Evolutionary conservation across 2,113 vertebrate genomes (phyloP), one percentile per base, ranked within the genome.

Genomic region (Mirza zaza): DNA sequence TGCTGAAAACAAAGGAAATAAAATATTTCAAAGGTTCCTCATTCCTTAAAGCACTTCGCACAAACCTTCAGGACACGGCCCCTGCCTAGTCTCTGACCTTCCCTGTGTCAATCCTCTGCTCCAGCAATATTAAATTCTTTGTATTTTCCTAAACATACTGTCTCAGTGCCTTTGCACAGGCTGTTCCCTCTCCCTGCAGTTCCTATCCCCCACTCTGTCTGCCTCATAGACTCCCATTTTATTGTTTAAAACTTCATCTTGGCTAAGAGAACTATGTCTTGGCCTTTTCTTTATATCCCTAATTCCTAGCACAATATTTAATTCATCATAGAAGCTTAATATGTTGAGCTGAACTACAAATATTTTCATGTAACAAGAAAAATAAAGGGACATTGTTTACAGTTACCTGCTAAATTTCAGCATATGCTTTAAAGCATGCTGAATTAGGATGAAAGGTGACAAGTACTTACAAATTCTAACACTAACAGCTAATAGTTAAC

Each of bases 1-100:
- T 61, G 59, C 59, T 61, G 59, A 23, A 61, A 61, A 61, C 59
- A 27, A 61, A 61, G 27, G 59, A 25, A 61, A 61, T 27, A 71
- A 75, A 80, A 87, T 1, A 13, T 18, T 59, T 45, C 6, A 7
- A 48, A 52, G 36, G 34, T 36, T 45, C 39, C 57, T 50, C 36
- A 20, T 11, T 48, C 36, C 71, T 84, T 20, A 39, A 1, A n/a
- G 57, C 59, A 45, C 21, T 50, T 59, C n/a, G 32, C 9, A 14
- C 0, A 3, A 29, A 67, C 5, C 55, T 65, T 21, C 0, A 4
- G 3, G 15, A 5, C 13, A 32, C 0, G 1, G 76, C 12, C 45
- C 34, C 39, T 50, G 61, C 68, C 55, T 8, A 14, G 3, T 10
- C 45, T 65, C 95, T 39, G 55, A 32, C 63, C 36, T 83, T 42